Base-by-base conservation (phyloP, 2,113 vertebrate genomes). In the Hypocryptadius cinnamomeus region DNA sequence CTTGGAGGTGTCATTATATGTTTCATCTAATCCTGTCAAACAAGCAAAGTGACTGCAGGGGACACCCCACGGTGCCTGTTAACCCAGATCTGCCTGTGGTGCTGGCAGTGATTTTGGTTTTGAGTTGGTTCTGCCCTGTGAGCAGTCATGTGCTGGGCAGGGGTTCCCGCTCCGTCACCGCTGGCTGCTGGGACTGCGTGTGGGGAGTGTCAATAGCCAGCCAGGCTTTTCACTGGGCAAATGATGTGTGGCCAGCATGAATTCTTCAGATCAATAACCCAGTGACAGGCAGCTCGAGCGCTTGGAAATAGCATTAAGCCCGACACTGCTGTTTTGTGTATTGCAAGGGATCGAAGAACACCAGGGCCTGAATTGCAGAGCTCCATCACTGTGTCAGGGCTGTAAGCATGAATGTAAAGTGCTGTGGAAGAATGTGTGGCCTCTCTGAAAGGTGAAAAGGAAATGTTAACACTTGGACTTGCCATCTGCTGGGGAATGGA, bases 141-240 rank as follows among this genome's bases (percentile, higher is more conserved):
- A 23, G 44, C 65, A 48, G 85, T n/a, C 0, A 0, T 8, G 40
- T 8, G 17, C 37, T 0, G 0, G 48, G 71, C 69, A 37, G 57
- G 63, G 25, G 7, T 2, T 5, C 16, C 48, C 0, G 0, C 56
- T 53, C 59, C 21, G 1, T 31, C 82, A 4, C 71, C 0, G 2
- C 66, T 19, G 24, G 42, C 68, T 86, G 76, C 51, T 11, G 1
- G 54, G 23, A 5, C 35, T 3, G 54, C 25, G 0, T 24, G 28
- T 8, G 28, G 50, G 0, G 21, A 20, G 31, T 10, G 39, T 7
- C 72, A 15, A 8, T 1, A 48, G 22, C 6, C 5, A 14, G 50
- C 53, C 70, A 51, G 84, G 22, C 40, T 71, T 70, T 33, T 10
- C 92, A 65, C 9, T 35, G 68, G 31, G 71, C 47, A 64, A 54